Percentiles rank a stretch among this genome's conserved stretches.
These are phyloP conservation scores for Plebejus argus DNA, from an alignment of 2,888 invertebrate genomes.

Conservation along the genomic window DNA sequence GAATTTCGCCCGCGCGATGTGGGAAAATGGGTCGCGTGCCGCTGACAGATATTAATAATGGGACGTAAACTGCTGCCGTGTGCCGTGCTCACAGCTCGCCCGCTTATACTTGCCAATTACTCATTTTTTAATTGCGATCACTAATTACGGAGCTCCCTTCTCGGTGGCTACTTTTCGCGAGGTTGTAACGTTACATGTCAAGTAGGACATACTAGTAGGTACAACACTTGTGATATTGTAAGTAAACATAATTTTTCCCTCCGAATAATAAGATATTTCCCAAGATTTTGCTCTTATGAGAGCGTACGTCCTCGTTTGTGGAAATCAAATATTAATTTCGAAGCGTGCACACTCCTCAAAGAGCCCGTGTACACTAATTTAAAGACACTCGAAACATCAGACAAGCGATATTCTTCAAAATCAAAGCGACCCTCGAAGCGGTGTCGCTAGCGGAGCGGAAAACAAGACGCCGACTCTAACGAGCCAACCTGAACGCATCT, in stretches of 20 bases:
- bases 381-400: conserved; percentile 63
- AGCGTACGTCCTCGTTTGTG: conserved; percentile 10
- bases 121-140: conserved; percentile 16
- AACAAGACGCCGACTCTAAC: conserved; percentile 64
- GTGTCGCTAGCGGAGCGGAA: conserved; percentile 56
- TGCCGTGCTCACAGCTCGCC: conserved; percentile 18
- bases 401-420: conserved; percentile 61
- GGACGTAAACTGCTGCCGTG: conserved; percentile 43
- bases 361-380: conserved; percentile 59
- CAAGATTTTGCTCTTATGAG: background rate
- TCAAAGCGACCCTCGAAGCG: conserved; percentile 64
- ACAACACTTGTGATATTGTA: background rate
- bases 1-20: conserved; percentile 58
- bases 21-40: conserved; percentile 65
- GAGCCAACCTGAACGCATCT: conserved; percentile 60
- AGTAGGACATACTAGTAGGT: background rate
- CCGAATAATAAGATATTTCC: background rate
- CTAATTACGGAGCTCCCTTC: background rate
- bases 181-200: background rate
- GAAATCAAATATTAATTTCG: conserved; percentile 18
- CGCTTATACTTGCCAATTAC: conserved; percentile 27
- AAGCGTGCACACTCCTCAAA: conserved; percentile 42
- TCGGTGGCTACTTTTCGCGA: background rate
- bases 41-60: conserved; percentile 71
- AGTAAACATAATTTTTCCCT: background rate